phyloP scores from a whole-genome alignment of 2,113 vertebrate species.

The Boleophthalmus pectinirostris region DNA sequence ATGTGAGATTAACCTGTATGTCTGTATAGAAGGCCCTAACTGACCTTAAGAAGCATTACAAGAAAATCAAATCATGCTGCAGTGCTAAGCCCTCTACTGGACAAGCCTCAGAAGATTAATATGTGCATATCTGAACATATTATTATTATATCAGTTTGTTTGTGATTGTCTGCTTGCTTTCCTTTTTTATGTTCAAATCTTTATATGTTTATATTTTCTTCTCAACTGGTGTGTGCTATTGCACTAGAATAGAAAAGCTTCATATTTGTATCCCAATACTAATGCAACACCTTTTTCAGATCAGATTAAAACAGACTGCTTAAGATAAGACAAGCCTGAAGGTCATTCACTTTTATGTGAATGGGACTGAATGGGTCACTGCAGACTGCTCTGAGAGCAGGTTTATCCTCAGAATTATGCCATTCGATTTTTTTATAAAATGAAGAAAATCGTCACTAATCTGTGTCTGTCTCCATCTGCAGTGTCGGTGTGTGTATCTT shows the following conservation, averaged over 20 bases:
- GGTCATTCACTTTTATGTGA: slow-evolving; percentile 18
- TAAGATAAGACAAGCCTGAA: slow-evolving; percentile 16
- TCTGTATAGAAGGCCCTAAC: background rate
- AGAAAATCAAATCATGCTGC: slow-evolving; percentile 19
- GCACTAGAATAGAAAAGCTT: slow-evolving; percentile 3
- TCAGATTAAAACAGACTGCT: slow-evolving; percentile 3
- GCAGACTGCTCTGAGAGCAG: slow-evolving; percentile 60
- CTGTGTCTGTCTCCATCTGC: slow-evolving; percentile 72
- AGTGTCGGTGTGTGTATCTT: slow-evolving; percentile 34
- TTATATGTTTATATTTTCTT: slow-evolving; percentile 22
- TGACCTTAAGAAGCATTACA: background rate
- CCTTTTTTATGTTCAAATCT: slow-evolving; percentile 37
- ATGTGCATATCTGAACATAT: slow-evolving; percentile 12
- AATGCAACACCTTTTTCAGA: slow-evolving; percentile 20
- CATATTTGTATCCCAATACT: slow-evolving; percentile 17
- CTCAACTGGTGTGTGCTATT: slow-evolving; percentile 16
- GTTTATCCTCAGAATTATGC: slow-evolving; percentile 75
- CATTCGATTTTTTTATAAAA: slow-evolving; percentile 78
- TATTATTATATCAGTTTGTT: background rate
- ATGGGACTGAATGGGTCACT: slow-evolving; percentile 21
- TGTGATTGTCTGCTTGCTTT: slow-evolving; percentile 30
- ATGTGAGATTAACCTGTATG: background rate
- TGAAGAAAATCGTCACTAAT: slow-evolving; percentile 78
- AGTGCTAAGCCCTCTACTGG: slow-evolving; percentile 10
- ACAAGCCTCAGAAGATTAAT: slow-evolving; percentile 44